Percentiles rank a stretch among this genome's conserved stretches.
Evolutionary conservation across 2,113 vertebrate species (phyloP).

Genomic region (Pycnonotus jocosus): DNA sequence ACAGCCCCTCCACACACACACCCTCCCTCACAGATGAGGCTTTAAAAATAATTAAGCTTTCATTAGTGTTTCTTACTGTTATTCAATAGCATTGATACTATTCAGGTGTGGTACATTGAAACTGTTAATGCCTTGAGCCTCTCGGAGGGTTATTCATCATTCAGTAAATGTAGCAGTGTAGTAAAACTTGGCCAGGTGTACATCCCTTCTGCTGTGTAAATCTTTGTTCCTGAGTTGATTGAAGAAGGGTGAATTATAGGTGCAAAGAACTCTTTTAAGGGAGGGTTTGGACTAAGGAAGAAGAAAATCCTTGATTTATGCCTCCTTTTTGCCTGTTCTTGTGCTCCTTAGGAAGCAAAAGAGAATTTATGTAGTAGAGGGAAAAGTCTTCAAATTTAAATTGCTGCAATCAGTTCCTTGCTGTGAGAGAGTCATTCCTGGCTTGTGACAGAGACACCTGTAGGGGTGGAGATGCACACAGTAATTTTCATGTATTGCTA

Average conservation of each 20-base stretch:
- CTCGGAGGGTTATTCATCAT: neutral
- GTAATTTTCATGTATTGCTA: neutral
- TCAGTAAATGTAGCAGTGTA: neutral
- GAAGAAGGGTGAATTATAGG: neutral
- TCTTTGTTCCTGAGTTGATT: neutral
- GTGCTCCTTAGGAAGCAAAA: neutral
- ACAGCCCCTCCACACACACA: neutral
- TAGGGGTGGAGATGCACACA: neutral
- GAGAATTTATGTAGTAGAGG: neutral
- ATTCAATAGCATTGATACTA: neutral
- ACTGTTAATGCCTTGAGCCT: neutral
- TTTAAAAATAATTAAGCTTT: neutral
- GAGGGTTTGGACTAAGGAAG: neutral
- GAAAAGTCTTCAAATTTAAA: neutral
- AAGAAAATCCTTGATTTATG: neutral
- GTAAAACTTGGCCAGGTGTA: neutral
- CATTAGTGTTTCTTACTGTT: neutral
- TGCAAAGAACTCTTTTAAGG: neutral
- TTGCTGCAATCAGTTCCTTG: neutral
- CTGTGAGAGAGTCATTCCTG: neutral
- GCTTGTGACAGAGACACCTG: neutral
- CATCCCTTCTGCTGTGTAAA: neutral
- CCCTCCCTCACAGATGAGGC: neutral
- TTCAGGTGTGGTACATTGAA: neutral
- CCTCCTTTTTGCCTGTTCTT: neutral